Evolutionary conservation across 1,140 invertebrate species (phyloP).

Genomic region (Pomacea maculata): DNA sequence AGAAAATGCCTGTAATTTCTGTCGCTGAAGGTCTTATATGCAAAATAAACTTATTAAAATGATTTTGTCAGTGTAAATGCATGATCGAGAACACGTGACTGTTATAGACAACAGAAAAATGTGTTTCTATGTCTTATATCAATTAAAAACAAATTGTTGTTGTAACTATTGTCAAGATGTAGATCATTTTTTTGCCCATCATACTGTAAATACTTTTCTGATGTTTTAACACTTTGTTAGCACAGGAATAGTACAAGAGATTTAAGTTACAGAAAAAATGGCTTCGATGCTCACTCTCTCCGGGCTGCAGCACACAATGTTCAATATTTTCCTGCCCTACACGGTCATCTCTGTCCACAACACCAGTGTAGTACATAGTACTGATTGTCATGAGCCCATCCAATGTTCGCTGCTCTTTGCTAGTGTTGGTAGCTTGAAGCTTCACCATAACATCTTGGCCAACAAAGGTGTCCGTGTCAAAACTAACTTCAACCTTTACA

Average conservation of each 20-base stretch:
- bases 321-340: slow-evolving; percentile 75
- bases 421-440: slow-evolving; percentile 75
- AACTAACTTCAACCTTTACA: slow-evolving; percentile 73
- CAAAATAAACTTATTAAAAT: too few species aligned
- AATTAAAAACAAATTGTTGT: too few species aligned
- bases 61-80: too few species aligned
- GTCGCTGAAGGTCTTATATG: too few species aligned
- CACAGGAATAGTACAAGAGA: background rate
- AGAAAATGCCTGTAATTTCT: too few species aligned
- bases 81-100: too few species aligned
- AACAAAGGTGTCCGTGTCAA: slow-evolving; percentile 76
- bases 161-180: too few species aligned
- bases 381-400: slow-evolving; percentile 73
- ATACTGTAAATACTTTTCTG: too few species aligned
- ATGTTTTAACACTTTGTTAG: too few species aligned
- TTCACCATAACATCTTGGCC: slow-evolving; percentile 75
- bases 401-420: slow-evolving; percentile 72
- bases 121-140: too few species aligned
- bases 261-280: background rate
- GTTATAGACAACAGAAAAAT: too few species aligned
- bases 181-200: too few species aligned
- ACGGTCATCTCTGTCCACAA: slow-evolving; percentile 70
- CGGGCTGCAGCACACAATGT: slow-evolving; percentile 70
- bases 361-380: slow-evolving; percentile 82
- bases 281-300: slow-evolving; percentile 15